Evolutionary conservation across 2,113 vertebrate genomes (phyloP).

Genomic region (Globicephala melas): DNA sequence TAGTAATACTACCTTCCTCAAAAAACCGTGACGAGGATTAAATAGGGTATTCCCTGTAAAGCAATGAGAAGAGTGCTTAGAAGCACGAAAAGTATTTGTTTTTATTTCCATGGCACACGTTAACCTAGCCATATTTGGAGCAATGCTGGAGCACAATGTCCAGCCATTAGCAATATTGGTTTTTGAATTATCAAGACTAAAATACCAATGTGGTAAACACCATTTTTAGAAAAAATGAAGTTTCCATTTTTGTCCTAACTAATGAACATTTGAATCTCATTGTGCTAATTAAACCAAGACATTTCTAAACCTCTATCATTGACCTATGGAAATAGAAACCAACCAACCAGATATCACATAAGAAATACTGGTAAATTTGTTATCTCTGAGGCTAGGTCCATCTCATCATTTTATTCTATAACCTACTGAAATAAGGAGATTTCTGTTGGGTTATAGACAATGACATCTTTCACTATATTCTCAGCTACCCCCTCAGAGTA

Average conservation of each 20-base stretch:
- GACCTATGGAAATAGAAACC: not conserved
- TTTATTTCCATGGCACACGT: not conserved
- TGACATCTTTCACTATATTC: not conserved
- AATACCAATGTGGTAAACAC: not conserved
- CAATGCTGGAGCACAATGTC: too few species aligned
- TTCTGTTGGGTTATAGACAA: not conserved
- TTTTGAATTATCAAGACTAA: not conserved
- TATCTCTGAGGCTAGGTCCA: not conserved
- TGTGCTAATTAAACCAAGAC: not conserved
- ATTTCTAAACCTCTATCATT: not conserved
- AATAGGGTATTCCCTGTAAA: not conserved
- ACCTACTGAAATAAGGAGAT: not conserved
- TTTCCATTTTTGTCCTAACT: not conserved
- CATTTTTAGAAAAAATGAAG: not conserved
- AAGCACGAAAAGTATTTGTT: not conserved
- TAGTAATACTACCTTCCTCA: not conserved
- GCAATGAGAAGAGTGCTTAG: not conserved
- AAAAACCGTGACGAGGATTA: not conserved
- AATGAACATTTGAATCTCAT: not conserved
- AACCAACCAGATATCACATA: accelerated
- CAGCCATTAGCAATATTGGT: too few species aligned
- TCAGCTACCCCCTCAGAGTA: not conserved
- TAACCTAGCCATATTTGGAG: not conserved
- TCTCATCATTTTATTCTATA: not conserved
- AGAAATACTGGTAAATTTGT: not conserved